A percentile compares a stretch with the other conserved stretches of the same genome.
phyloP scores from a whole-genome alignment of 2,888 invertebrate species.

The Blastobasis lacticolella region DNA sequence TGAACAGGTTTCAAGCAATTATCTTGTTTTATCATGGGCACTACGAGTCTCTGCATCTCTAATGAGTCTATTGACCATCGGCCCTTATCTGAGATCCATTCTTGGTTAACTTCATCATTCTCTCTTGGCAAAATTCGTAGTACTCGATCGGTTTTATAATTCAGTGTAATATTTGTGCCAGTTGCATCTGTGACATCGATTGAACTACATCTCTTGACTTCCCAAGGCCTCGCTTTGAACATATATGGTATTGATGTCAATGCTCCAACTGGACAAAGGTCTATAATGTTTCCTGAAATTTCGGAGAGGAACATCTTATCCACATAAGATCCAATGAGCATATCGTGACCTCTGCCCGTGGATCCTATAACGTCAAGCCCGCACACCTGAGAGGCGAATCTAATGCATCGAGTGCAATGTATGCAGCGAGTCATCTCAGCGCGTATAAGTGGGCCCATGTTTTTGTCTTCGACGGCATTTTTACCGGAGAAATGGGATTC shows the following conservation, averaged over 20 bases:
- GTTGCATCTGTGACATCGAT: slow-evolving; percentile 64
- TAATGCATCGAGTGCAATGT: slow-evolving; percentile 97
- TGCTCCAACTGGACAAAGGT: slow-evolving; percentile 98
- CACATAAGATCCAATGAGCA: slow-evolving; percentile 99
- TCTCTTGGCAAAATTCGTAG: slow-evolving; percentile 55
- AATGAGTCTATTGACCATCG: slow-evolving; percentile 97
- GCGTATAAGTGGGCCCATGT: slow-evolving; percentile 96
- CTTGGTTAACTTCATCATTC: slow-evolving; percentile 84
- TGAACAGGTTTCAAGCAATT: slow-evolving; percentile 85
- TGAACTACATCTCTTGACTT: slow-evolving; percentile 82
- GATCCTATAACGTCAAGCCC: slow-evolving; percentile 96
- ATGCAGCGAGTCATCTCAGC: slow-evolving; percentile 99
- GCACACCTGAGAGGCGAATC: slow-evolving; percentile 98
- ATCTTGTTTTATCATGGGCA: slow-evolving; percentile 88
- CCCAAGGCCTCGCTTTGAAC: slow-evolving; percentile 98
- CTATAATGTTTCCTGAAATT: slow-evolving; percentile 98
- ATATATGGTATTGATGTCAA: slow-evolving; percentile 97
- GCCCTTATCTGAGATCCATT: slow-evolving; percentile 98
- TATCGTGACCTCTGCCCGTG: slow-evolving; percentile 92
- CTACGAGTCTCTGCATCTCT: slow-evolving; percentile 93
- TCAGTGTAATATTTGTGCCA: slow-evolving; percentile 54
- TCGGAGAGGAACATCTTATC: slow-evolving; percentile 98
- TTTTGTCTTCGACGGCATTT: slow-evolving; percentile 96
- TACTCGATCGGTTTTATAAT: slow-evolving; percentile 48
- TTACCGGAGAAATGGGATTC: slow-evolving; percentile 94